Percentiles rank a stretch among this genome's conserved stretches.
Evolutionary conservation across 2,888 invertebrate genomes (phyloP).

Genomic region (Rhodophaea formosa): DNA sequence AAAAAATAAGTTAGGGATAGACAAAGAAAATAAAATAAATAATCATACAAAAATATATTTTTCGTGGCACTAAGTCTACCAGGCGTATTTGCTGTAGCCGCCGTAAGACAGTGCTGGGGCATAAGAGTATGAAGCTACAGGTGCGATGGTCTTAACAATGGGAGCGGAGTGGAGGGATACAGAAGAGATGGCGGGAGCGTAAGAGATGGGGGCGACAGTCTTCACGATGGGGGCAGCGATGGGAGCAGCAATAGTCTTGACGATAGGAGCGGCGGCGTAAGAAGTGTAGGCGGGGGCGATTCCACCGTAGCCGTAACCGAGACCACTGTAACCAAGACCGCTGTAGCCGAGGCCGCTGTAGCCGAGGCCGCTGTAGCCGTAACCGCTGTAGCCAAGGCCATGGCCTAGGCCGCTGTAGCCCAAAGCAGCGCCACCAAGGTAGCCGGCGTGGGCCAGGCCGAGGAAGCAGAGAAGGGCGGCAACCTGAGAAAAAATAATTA

Average conservation of each 20-base stretch:
- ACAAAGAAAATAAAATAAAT: constrained; percentile 5
- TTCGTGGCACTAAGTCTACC: constrained; percentile 35
- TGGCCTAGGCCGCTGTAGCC: constrained; percentile 28
- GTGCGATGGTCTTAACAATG: constrained; percentile 6
- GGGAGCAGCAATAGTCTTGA: constrained; percentile 7
- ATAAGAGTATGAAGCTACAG: constrained; percentile 14
- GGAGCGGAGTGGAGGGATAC: constrained; percentile 14
- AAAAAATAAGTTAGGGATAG: background rate
- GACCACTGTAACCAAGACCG: constrained; percentile 16
- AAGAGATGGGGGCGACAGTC: constrained; percentile 20
- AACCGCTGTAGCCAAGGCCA: constrained; percentile 33
- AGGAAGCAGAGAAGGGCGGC: constrained; percentile 48
- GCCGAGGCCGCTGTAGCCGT: constrained; percentile 27
- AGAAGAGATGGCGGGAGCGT: constrained; percentile 18
- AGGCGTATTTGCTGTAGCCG: constrained; percentile 40
- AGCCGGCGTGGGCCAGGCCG: constrained; percentile 47
- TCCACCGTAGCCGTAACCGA: constrained; percentile 22
- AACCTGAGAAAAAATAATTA: constrained; percentile 40
- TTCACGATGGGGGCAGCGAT: constrained; percentile 15
- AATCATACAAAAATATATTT: constrained; percentile 3
- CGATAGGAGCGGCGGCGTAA: constrained; percentile 18
- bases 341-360: constrained; percentile 24
- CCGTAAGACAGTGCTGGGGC: constrained; percentile 17
- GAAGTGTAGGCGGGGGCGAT: constrained; percentile 17
- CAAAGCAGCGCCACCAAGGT: constrained; percentile 39